A percentile compares a stretch with the other conserved stretches of the same genome.
These are phyloP conservation scores for Octopus sinensis DNA, from an alignment of 1,140 invertebrate species.

Conservation along the genomic window DNA sequence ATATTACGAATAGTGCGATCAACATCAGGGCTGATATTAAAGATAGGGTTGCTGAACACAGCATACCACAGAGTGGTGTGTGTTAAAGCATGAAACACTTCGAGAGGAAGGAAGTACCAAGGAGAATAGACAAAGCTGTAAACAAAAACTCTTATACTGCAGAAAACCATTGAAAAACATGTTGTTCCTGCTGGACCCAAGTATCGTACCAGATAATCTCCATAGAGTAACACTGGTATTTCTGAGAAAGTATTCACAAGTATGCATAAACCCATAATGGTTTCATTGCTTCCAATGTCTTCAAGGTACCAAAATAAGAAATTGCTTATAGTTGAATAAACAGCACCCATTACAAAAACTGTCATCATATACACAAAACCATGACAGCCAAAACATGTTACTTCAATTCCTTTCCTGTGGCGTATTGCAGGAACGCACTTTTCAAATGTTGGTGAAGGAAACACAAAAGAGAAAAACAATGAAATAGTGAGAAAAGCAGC, in stretches of 20 bases:
- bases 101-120: constrained; percentile 47
- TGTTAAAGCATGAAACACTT: constrained; percentile 46
- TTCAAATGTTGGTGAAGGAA: constrained; percentile 40
- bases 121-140: constrained; percentile 47
- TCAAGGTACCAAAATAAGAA: constrained; percentile 52
- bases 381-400: constrained; percentile 43
- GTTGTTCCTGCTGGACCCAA: constrained; percentile 42
- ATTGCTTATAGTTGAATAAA: constrained; percentile 45
- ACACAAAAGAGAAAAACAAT: constrained; percentile 43
- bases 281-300: constrained; percentile 45
- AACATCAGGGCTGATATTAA: constrained; percentile 42
- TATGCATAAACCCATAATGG: constrained; percentile 46
- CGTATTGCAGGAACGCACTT: constrained; percentile 30
- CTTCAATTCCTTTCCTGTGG: constrained; percentile 33
- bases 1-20: constrained; percentile 47
- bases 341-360: constrained; percentile 42
- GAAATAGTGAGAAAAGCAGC: constrained; percentile 40
- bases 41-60: constrained; percentile 45
- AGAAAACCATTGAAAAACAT: constrained; percentile 34
- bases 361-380: constrained; percentile 44
- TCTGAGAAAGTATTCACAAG: constrained; percentile 43
- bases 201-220: constrained; percentile 37
- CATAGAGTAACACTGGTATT: constrained; percentile 47
- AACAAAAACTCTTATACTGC: constrained; percentile 38
- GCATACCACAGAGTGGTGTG: constrained; percentile 52